Evolutionary conservation across 2,797 vertebrate genomes (phyloP).

Genomic region (Rallus crepitans): DNA sequence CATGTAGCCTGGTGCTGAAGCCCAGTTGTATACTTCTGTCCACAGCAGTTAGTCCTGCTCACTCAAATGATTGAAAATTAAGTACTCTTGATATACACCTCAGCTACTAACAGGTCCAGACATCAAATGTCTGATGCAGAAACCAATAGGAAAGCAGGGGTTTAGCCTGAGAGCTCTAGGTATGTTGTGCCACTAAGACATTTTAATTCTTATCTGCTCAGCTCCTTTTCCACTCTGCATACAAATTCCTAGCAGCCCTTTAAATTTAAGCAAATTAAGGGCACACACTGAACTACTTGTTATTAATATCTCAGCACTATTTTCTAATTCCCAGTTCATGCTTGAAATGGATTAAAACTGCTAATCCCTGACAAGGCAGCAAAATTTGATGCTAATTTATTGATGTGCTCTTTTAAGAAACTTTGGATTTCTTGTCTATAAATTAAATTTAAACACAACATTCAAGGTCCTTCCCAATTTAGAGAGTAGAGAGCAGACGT

Average conservation of each 20-base stretch:
- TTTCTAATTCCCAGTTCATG: constrained; percentile 52
- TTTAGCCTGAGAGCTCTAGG: background rate
- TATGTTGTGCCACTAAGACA: background rate
- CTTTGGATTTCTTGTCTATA: background rate
- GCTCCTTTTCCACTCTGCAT: background rate
- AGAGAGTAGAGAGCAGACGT: background rate
- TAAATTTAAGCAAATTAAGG: constrained; percentile 40
- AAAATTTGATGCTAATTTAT: constrained; percentile 51
- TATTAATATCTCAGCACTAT: constrained; percentile 62
- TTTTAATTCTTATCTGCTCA: background rate
- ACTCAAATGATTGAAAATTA: background rate
- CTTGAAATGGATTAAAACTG: constrained; percentile 48
- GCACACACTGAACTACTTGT: constrained; percentile 22
- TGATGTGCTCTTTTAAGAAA: constrained; percentile 42
- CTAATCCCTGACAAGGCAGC: constrained; percentile 56
- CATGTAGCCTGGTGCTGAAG: background rate
- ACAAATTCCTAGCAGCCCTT: constrained; percentile 4
- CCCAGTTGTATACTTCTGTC: background rate
- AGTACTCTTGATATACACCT: background rate
- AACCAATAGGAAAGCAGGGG: background rate
- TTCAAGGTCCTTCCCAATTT: constrained; percentile 8
- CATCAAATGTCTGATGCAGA: background rate
- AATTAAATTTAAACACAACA: constrained; percentile 34
- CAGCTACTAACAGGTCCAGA: background rate
- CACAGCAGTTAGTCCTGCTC: background rate